Base-by-base conservation (phyloP, 2,888 invertebrate species). In the Onthophagus sagittarius region DNA sequence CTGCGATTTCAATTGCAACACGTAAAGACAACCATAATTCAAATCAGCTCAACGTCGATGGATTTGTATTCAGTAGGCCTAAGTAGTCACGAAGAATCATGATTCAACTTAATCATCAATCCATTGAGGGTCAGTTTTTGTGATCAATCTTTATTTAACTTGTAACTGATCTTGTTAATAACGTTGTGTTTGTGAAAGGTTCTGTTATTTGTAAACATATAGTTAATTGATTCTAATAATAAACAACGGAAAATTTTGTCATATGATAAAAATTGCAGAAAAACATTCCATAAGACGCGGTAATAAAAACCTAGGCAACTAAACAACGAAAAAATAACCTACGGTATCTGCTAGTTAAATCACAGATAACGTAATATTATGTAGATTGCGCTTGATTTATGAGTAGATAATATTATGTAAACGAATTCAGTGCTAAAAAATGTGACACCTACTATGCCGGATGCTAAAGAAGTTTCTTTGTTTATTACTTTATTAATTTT, bases 361-460 rank as follows among this genome's bases (percentile, higher is more conserved):
- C 67, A 15, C n/a, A 31, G 67, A 67, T 67, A 67, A 23, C 31
- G 31, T 67, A 67, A 23, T 23, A 67, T 67, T 67, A 67, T 67
- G 67, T 32, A 67, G 67, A 67, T 67, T 31, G 32, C 6, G 67
- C 15, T 15, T 67, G 67, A 67, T 67, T 67, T 67, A 67, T 67
- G 31, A 13, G 15, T 32, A 7, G 67, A 67, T 67, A 67, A 67
- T 67, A 23, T 67, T 67, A 23, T 67, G 67, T 67, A 67, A 67
- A 67, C 67, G 6, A n/a, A 67, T 67, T 67, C 67, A 67, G 9
- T 67, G 15, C 31, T 67, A 67, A 67, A 67, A 67, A 67, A 31
- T 67, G 31, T 67, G 67, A 67, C 67, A 67, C 67, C 67, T 67
- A 67, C 67, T 32, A 31, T 67, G 39, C 39, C 39, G 39, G 39